Evolutionary conservation across 2,113 vertebrate genomes (phyloP).

Genomic region (Cephalopterus ornatus): DNA sequence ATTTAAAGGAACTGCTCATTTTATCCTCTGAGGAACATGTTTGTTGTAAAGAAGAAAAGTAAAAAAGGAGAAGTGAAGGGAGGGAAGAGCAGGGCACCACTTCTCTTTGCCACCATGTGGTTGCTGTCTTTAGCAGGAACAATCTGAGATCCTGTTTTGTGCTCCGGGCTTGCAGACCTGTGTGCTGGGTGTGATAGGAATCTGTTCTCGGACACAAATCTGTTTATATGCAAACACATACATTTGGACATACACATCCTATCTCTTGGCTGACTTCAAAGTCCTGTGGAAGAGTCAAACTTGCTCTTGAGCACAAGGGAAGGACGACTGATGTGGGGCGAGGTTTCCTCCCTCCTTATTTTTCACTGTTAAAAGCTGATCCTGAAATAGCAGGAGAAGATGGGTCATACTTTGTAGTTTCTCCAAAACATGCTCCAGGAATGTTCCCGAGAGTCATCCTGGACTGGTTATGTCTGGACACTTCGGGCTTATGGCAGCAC

Average conservation of each 20-base stretch:
- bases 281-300: background rate
- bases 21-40: background rate
- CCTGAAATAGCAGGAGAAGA: background rate
- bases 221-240: fast-evolving
- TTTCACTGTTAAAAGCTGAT: background rate
- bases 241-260: fast-evolving
- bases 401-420: background rate
- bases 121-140: background rate
- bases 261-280: background rate
- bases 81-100: background rate
- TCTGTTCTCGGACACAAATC: background rate
- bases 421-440: background rate
- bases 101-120: background rate
- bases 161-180: background rate
- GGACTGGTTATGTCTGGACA: background rate
- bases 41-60: background rate
- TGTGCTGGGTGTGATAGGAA: background rate
- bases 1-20: background rate
- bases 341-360: background rate
- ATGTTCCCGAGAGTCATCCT: background rate
- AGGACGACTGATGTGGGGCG: background rate
- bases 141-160: background rate
- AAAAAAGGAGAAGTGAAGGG: background rate
- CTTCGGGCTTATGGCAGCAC: background rate
- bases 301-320: background rate